Evolutionary conservation across 1,140 invertebrate species (phyloP).

Genomic region (Globodera ellingtonae): DNA sequence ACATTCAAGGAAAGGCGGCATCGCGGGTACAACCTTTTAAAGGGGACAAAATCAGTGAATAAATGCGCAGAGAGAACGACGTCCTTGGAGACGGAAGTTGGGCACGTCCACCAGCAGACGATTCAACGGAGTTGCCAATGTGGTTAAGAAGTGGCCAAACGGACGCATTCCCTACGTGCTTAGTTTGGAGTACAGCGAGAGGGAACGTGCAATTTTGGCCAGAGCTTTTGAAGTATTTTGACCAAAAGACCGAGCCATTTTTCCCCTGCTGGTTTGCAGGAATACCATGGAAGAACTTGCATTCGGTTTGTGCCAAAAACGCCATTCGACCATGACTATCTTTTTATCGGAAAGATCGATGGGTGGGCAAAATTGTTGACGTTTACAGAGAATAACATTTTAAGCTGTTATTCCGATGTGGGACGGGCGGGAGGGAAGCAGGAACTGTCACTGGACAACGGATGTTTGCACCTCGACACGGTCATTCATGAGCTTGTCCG

Average conservation of each 20-base stretch:
- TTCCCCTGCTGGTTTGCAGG: conserved; percentile 62
- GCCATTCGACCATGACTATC: conserved; percentile 69
- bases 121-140: conserved; percentile 32
- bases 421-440: conserved; percentile 62
- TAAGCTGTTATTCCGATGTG: conserved; percentile 64
- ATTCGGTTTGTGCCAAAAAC: conserved; percentile 70
- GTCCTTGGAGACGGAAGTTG: conserved; percentile 9
- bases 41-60: neutral
- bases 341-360: conserved; percentile 67
- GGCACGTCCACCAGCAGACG: neutral
- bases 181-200: conserved; percentile 57
- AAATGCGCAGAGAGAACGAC: conserved; percentile 9
- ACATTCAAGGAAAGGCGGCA: conserved; percentile 57
- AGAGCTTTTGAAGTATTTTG: conserved; percentile 57
- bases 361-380: conserved; percentile 45
- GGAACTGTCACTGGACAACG: conserved; percentile 63
- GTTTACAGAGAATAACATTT: conserved; percentile 23
- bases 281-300: conserved; percentile 71
- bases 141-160: conserved; percentile 63
- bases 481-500: conserved; percentile 69
- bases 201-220: conserved; percentile 61
- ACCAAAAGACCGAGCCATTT: neutral
- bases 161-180: conserved; percentile 64
- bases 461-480: conserved; percentile 62
- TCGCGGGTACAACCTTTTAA: conserved; percentile 42